Base-by-base conservation (phyloP, 2,797 vertebrate species). In the Enteromius anoplus region DNA sequence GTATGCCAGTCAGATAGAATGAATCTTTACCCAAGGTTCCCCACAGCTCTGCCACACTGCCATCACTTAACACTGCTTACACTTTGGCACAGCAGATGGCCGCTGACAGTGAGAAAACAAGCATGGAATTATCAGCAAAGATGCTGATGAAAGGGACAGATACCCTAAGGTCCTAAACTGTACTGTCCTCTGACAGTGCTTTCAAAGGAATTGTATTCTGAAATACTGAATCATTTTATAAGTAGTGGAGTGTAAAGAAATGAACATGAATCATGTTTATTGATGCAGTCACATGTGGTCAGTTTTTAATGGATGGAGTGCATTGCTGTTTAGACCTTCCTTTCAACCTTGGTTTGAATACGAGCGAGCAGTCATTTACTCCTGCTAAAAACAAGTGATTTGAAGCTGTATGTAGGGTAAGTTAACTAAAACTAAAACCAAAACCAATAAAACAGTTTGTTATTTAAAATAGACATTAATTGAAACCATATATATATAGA, bases 1-100 rank as follows among this genome's bases (percentile, higher is more conserved):
- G 75, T 8, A 49, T 64, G 75, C 42, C 58, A 45, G 23, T 62
- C 23, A 12, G 58, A 64, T 15, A 47, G 75, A 77, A 62, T 21
- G 17, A 14, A 65, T 65, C 75, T 78, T 78, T 65, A 65, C 58
- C 75, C 17, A 49, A 15, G 58, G 42, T 78, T 78, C 40, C 58
- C 75, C 23, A n/a, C 58, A 64, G 75, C 75, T 78, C 58, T 71
- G 53, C 82, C n/a, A 66, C 69, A 23, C 69, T 73, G 42, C 65
- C 82, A 70, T 84, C 79, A 77, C 64, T 51, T 78, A 71, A 51
- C 86, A 86, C 84, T 83, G 81, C 87, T 81, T 85, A 84, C 75
- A 69, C 86, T 85, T 73, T 77, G 78, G 69, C 69, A 62, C 73
- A 51, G 78, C 62, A 78, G 80, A 83, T 85, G 51, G 68, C 69